Percentiles rank a stretch among this genome's conserved stretches.
These are phyloP conservation scores for Mnemiopsis leidyi DNA, from an alignment of 37 sponge, comb jelly and placozoan genomes.

Conservation along the genomic window DNA sequence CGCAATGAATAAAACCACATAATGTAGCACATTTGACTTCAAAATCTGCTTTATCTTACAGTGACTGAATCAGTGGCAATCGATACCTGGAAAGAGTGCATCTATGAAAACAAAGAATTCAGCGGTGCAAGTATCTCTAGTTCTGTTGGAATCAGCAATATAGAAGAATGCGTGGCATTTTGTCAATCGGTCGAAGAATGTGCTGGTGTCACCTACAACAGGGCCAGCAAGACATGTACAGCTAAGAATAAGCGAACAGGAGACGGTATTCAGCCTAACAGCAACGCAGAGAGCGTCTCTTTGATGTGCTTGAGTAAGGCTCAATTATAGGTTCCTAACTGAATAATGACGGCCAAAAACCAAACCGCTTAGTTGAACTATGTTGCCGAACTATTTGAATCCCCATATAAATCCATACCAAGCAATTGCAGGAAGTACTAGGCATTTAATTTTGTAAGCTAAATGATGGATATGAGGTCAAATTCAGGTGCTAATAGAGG, in stretches of 20 bases:
- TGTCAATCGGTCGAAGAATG: background rate
- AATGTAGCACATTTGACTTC: background rate
- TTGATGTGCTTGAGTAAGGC: background rate
- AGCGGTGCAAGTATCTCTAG: background rate
- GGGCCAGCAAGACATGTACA: background rate
- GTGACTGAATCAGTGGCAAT: background rate
- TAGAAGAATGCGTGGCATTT: conserved; percentile 1
- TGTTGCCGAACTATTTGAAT: no score
- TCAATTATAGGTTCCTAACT: background rate
- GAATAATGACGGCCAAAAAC: no score
- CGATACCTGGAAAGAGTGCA: background rate
- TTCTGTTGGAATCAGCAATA: background rate
- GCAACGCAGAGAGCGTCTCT: background rate
- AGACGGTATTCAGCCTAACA: background rate
- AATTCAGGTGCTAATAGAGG: background rate
- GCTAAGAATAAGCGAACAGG: background rate
- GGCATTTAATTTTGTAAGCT: no score
- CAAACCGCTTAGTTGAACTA: no score
- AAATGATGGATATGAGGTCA: no score
- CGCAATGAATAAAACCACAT: no score
- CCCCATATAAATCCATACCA: no score
- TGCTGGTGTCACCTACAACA: background rate
- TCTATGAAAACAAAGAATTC: background rate
- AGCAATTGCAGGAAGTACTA: no score
- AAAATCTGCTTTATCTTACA: background rate